Base-by-base conservation (phyloP, 2,113 vertebrate genomes). In the Oreochromis aureus region DNA sequence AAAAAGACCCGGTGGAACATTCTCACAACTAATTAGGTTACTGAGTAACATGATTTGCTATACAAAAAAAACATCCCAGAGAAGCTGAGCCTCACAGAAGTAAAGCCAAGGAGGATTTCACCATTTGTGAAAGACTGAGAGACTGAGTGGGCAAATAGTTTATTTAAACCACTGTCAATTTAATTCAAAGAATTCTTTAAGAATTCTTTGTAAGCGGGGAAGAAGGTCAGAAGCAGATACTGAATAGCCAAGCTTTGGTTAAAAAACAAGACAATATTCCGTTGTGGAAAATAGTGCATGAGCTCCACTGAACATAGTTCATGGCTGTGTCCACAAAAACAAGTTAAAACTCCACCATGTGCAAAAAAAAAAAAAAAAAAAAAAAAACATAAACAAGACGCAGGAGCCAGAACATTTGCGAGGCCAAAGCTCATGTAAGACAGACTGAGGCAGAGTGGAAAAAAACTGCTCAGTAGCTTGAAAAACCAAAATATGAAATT, bases 301-400 rank as follows among this genome's bases (percentile, higher is more conserved):
- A 48, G 44, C 44, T 51, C 44, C 18, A 76, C 16, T 51, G 4
- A 32, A 51, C 46, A 32, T 10, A 78, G 71, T 13, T 78, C 44
- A 78, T 10, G 51, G 71, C 16, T 78, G 22, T 3, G 1, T 78
- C 24, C 24, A 76, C 71, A 76, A 76, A 76, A 76, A 46, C 71
- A 51, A 76, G 44, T 76, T 76, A 76, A 76, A 51, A 32, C 16
- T 78, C 44, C 27, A 78, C 71, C 30, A 51, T 12, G 61, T 39
- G 24, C 0, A 76, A 48, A 76, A 11, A 46, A 9, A 0, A 0
- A 1, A 1, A 2, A 9, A 58, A 9, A 30, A 30, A 0, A 34
- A 34, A 16, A 6, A 51, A 53, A 53, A 24, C 24, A 76, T 18
- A 30, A 24, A 73, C 24, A 48, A 19, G 10, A 51, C 2, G 2